Conservation (phyloP, 2,888 invertebrate species). For the Drosophila pegasa region DNA sequence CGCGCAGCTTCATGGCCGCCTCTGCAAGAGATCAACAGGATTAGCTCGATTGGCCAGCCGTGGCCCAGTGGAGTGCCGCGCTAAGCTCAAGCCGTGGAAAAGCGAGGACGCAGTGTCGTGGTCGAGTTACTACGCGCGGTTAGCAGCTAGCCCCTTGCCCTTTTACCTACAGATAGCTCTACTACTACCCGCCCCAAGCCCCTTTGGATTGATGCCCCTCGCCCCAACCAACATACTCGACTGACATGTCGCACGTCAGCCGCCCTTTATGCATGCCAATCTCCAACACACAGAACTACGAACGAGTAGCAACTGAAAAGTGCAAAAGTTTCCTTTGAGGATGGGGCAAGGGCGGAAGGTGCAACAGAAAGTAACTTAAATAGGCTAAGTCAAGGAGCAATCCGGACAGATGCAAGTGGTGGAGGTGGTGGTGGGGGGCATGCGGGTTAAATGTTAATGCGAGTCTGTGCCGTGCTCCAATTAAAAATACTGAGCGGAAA, state of each 20-base stretch:
- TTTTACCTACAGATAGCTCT: not conserved
- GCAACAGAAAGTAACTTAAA: slow-evolving; percentile 46
- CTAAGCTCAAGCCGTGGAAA: slow-evolving; percentile 66
- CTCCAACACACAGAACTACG: slow-evolving; percentile 28
- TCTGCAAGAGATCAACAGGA: slow-evolving; percentile 62
- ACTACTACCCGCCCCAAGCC: not conserved
- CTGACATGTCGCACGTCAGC: slow-evolving; percentile 1
- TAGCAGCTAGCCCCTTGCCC: slow-evolving; percentile 19
- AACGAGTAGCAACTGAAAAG: slow-evolving; percentile 36
- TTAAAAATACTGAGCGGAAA: slow-evolving; percentile 69
- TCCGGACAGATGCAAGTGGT: slow-evolving; percentile 24
- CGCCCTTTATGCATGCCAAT: slow-evolving; percentile 39
- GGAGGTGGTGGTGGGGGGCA: slow-evolving; percentile 20
- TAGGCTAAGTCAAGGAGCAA: slow-evolving; percentile 41
- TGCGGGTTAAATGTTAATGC: slow-evolving; percentile 59
- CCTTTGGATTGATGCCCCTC: not conserved
- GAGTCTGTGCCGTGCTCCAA: slow-evolving; percentile 51
- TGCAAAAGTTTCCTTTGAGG: no score
- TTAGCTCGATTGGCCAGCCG: not conserved
- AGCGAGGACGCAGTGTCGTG: slow-evolving; percentile 40
- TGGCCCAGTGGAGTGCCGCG: slow-evolving; percentile 34
- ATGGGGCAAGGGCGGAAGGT: no score
- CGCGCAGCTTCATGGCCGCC: slow-evolving; percentile 83
- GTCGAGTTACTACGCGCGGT: slow-evolving; percentile 13
- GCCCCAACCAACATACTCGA: not conserved